Base-by-base conservation (phyloP, 2,797 vertebrate genomes). In the Holocentrus rufus region DNA sequence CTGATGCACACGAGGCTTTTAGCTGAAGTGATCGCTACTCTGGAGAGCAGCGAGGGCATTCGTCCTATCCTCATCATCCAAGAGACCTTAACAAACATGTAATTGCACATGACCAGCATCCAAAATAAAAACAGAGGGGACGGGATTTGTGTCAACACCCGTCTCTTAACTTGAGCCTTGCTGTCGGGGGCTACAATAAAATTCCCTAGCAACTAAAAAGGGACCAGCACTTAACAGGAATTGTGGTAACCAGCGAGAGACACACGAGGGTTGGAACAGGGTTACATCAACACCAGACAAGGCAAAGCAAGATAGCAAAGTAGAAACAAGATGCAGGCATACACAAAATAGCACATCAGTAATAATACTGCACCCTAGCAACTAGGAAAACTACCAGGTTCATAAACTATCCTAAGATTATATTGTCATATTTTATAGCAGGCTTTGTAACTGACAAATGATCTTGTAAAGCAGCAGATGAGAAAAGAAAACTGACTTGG, bases 261-360 rank as follows among this genome's bases (percentile, higher is more conserved):
- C 42, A 80, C 59, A 73, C 15, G 36, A 65, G 57, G 73, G 71
- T 57, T 74, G 65, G 84, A 69, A 88, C 31, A 34, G 68, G 31
- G 67, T 80, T 73, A 78, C 69, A 74, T 76, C 8, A 44, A 86
- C 73, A 77, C 46, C 76, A 78, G 61, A 83, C 31, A 74, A 68
- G 82, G 89, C 88, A 86, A 91, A 89, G 83, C 86, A 81, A 75
- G 83, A 92, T 91, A 91, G 88, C 79, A 83, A 66, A 85, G 74
- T 69, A 79, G 64, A 87, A 80, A 87, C 39, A 65, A 76, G 63
- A 80, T 34, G 64, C 80, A 81, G 36, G 50, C 56, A 86, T 64
- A 86, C 31, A 82, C 42, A 79, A 85, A 69, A 75, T 46, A 65
- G 59, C 11, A 84, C 17, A 73, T 49, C 64, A 65, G n/a, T 54